phyloP scores from a whole-genome alignment of 2,797 vertebrate species.

The Coluber constrictor region DNA sequence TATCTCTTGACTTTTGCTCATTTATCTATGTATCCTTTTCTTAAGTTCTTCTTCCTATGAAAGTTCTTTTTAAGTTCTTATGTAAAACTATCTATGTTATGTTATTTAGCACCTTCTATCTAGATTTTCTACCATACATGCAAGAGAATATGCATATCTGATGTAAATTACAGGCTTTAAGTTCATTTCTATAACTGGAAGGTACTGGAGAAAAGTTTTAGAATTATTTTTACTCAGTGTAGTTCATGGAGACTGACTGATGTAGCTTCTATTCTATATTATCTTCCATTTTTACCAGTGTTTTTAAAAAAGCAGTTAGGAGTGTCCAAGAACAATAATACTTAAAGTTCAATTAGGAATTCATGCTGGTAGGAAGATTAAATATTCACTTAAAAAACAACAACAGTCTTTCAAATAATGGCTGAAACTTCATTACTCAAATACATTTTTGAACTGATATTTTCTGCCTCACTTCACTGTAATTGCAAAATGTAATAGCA shows the following conservation, averaged over 20 bases:
- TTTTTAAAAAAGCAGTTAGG: constrained; percentile 61
- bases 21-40: background rate
- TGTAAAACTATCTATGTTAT: background rate
- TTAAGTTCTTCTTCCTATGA: background rate
- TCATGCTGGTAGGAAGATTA: constrained; percentile 67
- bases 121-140: background rate
- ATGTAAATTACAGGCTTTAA: background rate
- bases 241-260: constrained; percentile 39
- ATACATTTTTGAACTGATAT: constrained; percentile 78
- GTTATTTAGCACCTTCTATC: background rate
- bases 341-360: constrained; percentile 73
- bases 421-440: constrained; percentile 72
- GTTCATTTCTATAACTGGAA: background rate
- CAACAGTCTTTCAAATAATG: constrained; percentile 71
- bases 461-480: constrained; percentile 89
- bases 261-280: constrained; percentile 43
- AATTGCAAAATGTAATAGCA: constrained; percentile 76
- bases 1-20: background rate
- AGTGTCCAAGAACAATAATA: constrained; percentile 67
- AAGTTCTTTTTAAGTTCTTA: background rate
- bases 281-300: constrained; percentile 43
- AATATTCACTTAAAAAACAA: constrained; percentile 76
- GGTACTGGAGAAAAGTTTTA: background rate
- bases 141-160: background rate
- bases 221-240: constrained; percentile 24